These are phyloP conservation scores for Rhynchophorus ferrugineus DNA, from an alignment of 1,140 invertebrate genomes.

Conservation along the genomic window DNA sequence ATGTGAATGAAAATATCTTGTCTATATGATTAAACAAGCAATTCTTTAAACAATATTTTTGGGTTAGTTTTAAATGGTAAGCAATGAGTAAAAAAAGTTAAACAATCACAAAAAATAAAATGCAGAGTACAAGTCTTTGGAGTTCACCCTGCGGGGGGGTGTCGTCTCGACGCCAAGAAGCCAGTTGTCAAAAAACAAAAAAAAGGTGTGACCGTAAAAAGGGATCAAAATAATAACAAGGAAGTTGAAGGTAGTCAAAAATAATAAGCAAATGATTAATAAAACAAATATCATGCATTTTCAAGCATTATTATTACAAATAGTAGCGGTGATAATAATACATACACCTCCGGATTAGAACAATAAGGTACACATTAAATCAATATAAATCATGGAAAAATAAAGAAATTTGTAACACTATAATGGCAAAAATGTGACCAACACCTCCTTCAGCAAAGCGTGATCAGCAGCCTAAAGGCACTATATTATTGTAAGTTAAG, in stretches of 20 bases:
- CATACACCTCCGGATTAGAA: slow-evolving; percentile 45
- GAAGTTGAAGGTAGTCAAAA: slow-evolving; percentile 41
- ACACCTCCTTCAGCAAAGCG: slow-evolving; percentile 37
- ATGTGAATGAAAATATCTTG: slow-evolving; percentile 10
- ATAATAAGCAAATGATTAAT: slow-evolving; percentile 66
- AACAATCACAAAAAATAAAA: slow-evolving; percentile 34
- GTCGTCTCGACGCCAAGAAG: slow-evolving; percentile 7
- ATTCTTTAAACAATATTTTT: slow-evolving; percentile 1
- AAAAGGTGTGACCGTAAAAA: slow-evolving; percentile 5
- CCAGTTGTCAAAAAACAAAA: slow-evolving; percentile 1
- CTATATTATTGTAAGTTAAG: slow-evolving; percentile 40
- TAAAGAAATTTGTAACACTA: slow-evolving; percentile 30
- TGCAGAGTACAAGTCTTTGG: slow-evolving; percentile 13
- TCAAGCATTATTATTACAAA: slow-evolving; percentile 81
- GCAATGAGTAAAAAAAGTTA: slow-evolving; percentile 19
- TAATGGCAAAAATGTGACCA: slow-evolving; percentile 35
- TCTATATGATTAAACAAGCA: slow-evolving; percentile 7
- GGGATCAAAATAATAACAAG: slow-evolving; percentile 20
- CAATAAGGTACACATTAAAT: slow-evolving; percentile 54
- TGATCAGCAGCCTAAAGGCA: slow-evolving; percentile 42
- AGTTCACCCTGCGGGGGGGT: background rate
- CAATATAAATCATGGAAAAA: slow-evolving; percentile 36
- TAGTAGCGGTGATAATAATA: slow-evolving; percentile 53
- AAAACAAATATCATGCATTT: slow-evolving; percentile 82
- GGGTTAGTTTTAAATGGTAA: slow-evolving; percentile 21